Conservation (phyloP, 2,113 vertebrate genomes). For the Neofelis nebulosa region DNA sequence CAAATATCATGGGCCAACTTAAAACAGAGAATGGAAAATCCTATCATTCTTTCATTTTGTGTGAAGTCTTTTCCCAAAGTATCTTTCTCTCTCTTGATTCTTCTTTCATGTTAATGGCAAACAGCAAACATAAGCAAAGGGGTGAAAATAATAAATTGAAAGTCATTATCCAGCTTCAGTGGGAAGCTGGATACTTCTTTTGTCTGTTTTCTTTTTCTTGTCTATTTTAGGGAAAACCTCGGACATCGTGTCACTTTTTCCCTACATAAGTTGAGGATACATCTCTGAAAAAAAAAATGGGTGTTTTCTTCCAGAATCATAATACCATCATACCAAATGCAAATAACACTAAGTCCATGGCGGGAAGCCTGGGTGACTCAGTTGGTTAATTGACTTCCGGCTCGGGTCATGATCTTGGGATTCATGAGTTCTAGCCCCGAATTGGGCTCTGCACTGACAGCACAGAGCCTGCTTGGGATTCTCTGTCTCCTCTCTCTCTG, state of each 20-base stretch:
- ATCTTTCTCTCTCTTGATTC: not conserved
- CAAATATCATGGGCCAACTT: not conserved
- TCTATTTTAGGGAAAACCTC: not conserved
- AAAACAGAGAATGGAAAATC: not conserved
- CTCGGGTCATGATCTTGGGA: no score
- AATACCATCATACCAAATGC: not conserved
- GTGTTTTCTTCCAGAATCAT: not conserved
- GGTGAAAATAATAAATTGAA: not conserved
- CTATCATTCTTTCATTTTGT: not conserved
- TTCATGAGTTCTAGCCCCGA: no score
- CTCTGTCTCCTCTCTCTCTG: no score
- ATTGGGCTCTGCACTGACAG: no score
- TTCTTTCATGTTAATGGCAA: not conserved
- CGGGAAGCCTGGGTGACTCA: no score
- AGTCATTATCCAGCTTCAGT: not conserved
- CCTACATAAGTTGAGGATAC: not conserved
- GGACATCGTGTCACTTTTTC: not conserved
- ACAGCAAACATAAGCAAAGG: not conserved
- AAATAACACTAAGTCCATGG: not conserved
- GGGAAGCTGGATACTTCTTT: not conserved
- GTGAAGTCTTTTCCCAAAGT: not conserved
- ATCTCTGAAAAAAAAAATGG: not conserved
- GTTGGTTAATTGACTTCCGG: no score
- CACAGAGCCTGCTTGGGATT: no score
- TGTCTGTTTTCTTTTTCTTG: not conserved